Conservation (phyloP, 2,888 invertebrate species). For the Belgica antarctica region DNA sequence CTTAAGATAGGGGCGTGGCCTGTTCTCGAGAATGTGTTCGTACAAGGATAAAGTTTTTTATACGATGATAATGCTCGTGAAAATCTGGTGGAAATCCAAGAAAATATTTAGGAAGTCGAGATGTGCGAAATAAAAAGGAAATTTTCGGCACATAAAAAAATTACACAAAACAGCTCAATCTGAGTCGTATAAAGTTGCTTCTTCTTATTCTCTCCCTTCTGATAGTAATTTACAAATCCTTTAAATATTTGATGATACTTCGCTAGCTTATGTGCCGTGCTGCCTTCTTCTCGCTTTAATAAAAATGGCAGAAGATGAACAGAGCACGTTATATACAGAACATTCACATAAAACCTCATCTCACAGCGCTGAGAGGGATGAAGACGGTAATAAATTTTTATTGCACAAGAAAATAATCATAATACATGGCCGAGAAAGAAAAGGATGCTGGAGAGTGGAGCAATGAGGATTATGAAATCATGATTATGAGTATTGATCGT, state of each 20-base stretch:
- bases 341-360: no score
- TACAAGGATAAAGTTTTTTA: constrained; percentile 1
- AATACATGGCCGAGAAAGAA: not conserved
- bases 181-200: not conserved
- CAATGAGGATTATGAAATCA: constrained; percentile 16
- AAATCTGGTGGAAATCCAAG: no score
- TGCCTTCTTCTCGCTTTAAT: not conserved
- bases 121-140: not conserved
- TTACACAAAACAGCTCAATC: constrained; percentile 40
- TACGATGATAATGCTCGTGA: not conserved
- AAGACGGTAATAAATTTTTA: constrained; percentile 28
- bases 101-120: not conserved
- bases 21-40: not conserved
- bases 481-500: constrained; percentile 4
- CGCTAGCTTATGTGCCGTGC: not conserved
- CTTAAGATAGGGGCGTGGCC: constrained; percentile 40
- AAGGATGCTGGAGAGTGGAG: not conserved
- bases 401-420: constrained; percentile 28
- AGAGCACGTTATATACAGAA: constrained; percentile 12
- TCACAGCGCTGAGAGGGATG: not conserved
- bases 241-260: constrained; percentile 39
- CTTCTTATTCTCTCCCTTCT: not conserved
- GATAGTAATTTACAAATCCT: constrained; percentile 28
- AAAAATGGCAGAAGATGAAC: constrained; percentile 1
- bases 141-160: constrained; percentile 42